phyloP scores from a whole-genome alignment of 2,797 vertebrate species.

The Fratercula arctica region DNA sequence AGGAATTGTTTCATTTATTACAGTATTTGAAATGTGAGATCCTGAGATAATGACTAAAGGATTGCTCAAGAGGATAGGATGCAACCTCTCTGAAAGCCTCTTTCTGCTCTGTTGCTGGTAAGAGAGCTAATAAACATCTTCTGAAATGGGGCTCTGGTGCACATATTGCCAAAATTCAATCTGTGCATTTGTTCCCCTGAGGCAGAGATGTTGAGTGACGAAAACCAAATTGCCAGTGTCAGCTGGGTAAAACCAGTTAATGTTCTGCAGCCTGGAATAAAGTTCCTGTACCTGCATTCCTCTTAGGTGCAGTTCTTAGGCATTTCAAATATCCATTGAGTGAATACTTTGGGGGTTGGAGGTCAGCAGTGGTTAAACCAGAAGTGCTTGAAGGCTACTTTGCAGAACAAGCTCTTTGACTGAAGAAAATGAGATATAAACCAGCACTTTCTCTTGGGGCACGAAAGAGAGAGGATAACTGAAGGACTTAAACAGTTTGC shows the following conservation, averaged over 20 bases:
- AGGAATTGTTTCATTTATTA: not conserved
- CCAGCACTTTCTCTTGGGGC: not conserved
- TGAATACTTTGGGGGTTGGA: not conserved
- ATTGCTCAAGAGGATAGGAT: constrained; percentile 19
- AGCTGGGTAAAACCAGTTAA: not conserved
- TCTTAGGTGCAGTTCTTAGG: not conserved
- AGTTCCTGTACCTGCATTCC: not conserved
- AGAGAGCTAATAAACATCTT: constrained; percentile 24
- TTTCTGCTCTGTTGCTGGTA: constrained; percentile 15
- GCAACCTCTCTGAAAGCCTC: not conserved
- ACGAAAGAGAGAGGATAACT: not conserved
- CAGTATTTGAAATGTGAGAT: constrained; percentile 1
- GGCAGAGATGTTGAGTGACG: not conserved
- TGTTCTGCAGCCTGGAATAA: not conserved
- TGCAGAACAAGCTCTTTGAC: not conserved
- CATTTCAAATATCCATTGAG: not conserved
- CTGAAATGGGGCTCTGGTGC: not conserved
- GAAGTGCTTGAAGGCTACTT: not conserved
- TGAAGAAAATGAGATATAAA: constrained; percentile 22
- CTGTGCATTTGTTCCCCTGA: constrained; percentile 8
- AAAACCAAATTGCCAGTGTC: constrained; percentile 2
- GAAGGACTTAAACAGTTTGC: not conserved
- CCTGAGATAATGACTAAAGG: not conserved
- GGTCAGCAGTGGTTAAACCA: constrained; percentile 7
- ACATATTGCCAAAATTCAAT: not conserved